Evolutionary conservation across 2,888 invertebrate genomes (phyloP).

Genomic region (Idaea straminata): DNA sequence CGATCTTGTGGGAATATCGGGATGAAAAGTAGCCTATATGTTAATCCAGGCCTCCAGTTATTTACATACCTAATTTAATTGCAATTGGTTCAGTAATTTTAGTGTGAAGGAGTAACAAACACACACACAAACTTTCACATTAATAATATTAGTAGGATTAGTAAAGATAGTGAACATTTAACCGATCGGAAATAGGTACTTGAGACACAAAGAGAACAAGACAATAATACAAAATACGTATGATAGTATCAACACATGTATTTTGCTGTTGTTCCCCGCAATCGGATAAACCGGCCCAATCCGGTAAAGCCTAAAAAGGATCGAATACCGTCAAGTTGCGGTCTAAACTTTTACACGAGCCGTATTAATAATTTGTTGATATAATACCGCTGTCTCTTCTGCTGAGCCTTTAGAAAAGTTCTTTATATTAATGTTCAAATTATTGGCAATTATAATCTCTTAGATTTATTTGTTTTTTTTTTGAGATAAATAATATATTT

Average conservation of each 20-base stretch:
- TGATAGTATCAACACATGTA: constrained; percentile 16
- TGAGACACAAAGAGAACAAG: neutral
- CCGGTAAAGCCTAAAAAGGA: constrained; percentile 17
- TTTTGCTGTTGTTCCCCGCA: constrained; percentile 17
- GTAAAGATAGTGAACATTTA: neutral
- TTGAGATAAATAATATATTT: neutral
- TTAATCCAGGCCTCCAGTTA: no score
- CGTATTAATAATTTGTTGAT: constrained; percentile 1
- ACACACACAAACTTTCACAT: no score
- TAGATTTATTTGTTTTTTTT: neutral
- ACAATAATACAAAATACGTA: constrained; percentile 10
- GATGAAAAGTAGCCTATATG: no score
- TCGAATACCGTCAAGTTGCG: constrained; percentile 10
- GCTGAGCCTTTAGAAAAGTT: neutral
- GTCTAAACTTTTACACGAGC: constrained; percentile 3
- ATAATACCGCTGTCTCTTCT: neutral
- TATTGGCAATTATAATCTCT: neutral
- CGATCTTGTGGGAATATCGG: no score
- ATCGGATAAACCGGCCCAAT: constrained; percentile 21
- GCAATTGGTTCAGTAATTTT: no score
- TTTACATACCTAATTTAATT: no score
- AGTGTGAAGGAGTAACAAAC: no score
- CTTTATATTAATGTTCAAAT: neutral
- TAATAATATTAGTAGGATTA: no score
- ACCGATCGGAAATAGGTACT: neutral